These are phyloP conservation scores for Micrasema longulum DNA, from an alignment of 1,140 invertebrate genomes.

Conservation along the genomic window DNA sequence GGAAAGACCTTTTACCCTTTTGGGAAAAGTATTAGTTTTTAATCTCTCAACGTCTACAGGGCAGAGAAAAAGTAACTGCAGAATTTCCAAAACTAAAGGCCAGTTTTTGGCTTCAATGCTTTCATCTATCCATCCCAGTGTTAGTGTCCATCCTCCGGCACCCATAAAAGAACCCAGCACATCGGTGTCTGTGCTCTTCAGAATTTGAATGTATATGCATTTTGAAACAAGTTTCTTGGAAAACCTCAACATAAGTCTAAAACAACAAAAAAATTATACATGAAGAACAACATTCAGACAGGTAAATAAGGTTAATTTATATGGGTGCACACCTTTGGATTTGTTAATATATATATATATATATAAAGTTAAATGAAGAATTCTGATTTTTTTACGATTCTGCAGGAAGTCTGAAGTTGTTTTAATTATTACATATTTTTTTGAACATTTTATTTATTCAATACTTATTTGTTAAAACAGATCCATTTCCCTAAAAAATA, in stretches of 20 bases:
- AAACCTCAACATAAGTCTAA: conserved; percentile 94
- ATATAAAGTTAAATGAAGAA: no score
- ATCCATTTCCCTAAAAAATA: no score
- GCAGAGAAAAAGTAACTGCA: conserved; percentile 84
- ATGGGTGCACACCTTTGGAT: no score
- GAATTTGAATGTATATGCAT: conserved; percentile 94
- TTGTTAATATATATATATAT: no score
- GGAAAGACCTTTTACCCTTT: conserved; percentile 89
- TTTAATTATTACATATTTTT: no score
- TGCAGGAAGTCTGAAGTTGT: no score
- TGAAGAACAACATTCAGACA: no score
- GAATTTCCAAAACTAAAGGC: conserved; percentile 85
- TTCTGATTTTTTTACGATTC: no score
- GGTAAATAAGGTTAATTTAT: no score
- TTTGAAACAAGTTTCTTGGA: conserved; percentile 95
- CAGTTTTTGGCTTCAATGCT: conserved; percentile 85
- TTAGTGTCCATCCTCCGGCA: conserved; percentile 89
- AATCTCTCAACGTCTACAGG: conserved; percentile 90
- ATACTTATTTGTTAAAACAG: no score
- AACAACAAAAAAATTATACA: conserved; percentile 69
- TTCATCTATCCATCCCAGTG: conserved; percentile 90
- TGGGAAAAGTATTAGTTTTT: conserved; percentile 91
- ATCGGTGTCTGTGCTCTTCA: conserved; percentile 88
- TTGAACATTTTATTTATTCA: no score
- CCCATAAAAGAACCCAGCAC: conserved; percentile 89